Conservation (phyloP, 2,113 vertebrate genomes). For the Polypterus bichir region DNA sequence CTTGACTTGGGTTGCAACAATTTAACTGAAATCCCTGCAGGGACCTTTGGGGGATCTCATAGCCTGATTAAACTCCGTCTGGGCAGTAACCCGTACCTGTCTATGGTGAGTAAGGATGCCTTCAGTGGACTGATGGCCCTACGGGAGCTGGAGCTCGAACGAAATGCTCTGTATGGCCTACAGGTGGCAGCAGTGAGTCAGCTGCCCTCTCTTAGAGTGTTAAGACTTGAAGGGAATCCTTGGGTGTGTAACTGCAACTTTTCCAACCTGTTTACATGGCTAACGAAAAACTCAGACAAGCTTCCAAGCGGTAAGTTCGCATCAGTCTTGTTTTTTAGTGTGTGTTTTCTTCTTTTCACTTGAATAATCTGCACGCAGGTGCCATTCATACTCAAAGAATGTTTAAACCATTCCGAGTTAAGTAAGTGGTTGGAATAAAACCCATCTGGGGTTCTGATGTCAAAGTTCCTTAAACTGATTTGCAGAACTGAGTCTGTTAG, state of each 20-base stretch:
- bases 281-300: slow-evolving; percentile 80
- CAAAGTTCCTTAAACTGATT: no score
- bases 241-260: slow-evolving; percentile 95
- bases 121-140: slow-evolving; percentile 80
- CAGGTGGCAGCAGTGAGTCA: slow-evolving; percentile 68
- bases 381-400: no score
- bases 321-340: slow-evolving; percentile 9
- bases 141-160: slow-evolving; percentile 81
- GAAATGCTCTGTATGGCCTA: slow-evolving; percentile 73
- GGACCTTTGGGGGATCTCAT: slow-evolving; percentile 74
- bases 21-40: slow-evolving; percentile 75
- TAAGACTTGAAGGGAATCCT: slow-evolving; percentile 88
- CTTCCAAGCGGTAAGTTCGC: slow-evolving; percentile 72
- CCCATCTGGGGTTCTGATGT: no score
- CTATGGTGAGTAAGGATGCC: slow-evolving; percentile 72
- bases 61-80: slow-evolving; percentile 78
- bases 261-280: slow-evolving; percentile 83
- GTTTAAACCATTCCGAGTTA: no score
- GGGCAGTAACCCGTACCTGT: slow-evolving; percentile 77
- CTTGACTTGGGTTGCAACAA: slow-evolving; percentile 90
- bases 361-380: no score
- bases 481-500: no score
- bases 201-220: slow-evolving; percentile 69
- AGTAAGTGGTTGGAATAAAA: no score
- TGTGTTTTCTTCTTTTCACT: neutral